phyloP scores from a whole-genome alignment of 2,888 invertebrate species.

The Coenonympha glycerion region DNA sequence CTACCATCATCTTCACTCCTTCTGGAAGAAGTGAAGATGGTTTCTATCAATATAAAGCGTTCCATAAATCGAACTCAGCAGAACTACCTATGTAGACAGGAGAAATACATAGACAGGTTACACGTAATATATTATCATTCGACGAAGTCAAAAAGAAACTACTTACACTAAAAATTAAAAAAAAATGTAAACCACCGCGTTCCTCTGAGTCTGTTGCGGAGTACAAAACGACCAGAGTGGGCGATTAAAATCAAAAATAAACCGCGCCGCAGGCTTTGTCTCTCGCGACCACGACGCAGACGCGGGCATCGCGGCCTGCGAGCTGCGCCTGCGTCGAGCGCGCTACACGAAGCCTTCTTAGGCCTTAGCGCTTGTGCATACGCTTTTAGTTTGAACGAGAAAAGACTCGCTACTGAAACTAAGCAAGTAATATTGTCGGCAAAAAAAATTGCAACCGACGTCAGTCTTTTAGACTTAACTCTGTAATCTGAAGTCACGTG shows the following conservation, averaged over 20 bases:
- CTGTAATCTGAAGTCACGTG: no score
- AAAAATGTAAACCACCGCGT: conserved; percentile 8
- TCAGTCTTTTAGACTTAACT: no score
- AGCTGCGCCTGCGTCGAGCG: neutral
- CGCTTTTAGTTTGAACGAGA: neutral
- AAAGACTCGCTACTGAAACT: no score
- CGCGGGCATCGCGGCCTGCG: conserved; percentile 16
- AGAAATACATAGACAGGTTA: no score
- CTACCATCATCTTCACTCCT: no score
- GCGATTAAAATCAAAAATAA: conserved; percentile 66
- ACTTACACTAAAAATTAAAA: neutral
- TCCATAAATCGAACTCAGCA: no score
- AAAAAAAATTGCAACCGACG: no score
- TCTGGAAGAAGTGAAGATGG: no score
- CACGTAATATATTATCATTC: no score
- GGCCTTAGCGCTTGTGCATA: neutral
- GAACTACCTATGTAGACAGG: no score
- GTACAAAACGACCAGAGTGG: conserved; percentile 45
- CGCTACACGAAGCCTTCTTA: neutral
- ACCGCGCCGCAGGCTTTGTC: conserved; percentile 66
- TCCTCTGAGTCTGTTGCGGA: neutral
- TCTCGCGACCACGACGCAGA: conserved; percentile 69
- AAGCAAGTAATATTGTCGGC: neutral
- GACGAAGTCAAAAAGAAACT: conserved; percentile 3
- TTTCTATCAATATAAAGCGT: no score